These are phyloP conservation scores for Leucophora obtusa DNA, from an alignment of 2,888 invertebrate species.

Conservation along the genomic window DNA sequence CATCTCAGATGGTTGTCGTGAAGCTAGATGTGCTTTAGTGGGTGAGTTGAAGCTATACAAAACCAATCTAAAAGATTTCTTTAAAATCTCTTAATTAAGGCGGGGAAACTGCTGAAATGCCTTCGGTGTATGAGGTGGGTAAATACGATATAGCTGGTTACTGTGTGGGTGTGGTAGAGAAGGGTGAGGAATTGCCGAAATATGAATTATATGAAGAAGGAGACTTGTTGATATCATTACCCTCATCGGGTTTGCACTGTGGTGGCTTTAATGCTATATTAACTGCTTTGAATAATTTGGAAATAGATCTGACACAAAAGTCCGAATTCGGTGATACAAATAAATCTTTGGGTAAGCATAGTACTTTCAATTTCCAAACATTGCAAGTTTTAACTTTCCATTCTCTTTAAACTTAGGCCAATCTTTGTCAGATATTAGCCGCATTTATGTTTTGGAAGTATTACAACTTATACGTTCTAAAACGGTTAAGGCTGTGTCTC, in stretches of 20 bases:
- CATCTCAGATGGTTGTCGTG: conserved; percentile 91
- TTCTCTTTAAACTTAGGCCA: conserved; percentile 80
- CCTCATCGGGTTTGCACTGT: conserved; percentile 95
- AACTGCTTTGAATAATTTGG: conserved; percentile 85
- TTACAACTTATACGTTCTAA: conserved; percentile 85
- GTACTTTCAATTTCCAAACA: too few species aligned
- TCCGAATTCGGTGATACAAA: conserved; percentile 81
- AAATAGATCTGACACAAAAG: conserved; percentile 81
- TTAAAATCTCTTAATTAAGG: conserved; percentile 70
- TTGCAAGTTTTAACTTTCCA: too few species aligned
- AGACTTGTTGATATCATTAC: conserved; percentile 90
- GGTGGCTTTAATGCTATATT: conserved; percentile 96
- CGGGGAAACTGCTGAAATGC: conserved; percentile 99
- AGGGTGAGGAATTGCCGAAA: conserved; percentile 84
- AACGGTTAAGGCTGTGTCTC: conserved; percentile 91
- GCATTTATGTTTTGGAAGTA: conserved; percentile 89
- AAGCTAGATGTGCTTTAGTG: conserved; percentile 91
- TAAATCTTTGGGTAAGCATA: conserved; percentile 81
- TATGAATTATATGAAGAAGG: conserved; percentile 83
- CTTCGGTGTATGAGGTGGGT: conserved; percentile 91
- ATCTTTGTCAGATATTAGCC: conserved; percentile 91
- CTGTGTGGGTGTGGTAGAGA: conserved; percentile 94
- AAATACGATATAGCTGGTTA: conserved; percentile 98
- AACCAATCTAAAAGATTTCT: background rate
- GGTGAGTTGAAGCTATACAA: conserved; percentile 80